Evolutionary conservation across 2,113 vertebrate genomes (phyloP), one percentile per base, ranked within the genome.

Genomic region (Brachypteracias leptosomus): DNA sequence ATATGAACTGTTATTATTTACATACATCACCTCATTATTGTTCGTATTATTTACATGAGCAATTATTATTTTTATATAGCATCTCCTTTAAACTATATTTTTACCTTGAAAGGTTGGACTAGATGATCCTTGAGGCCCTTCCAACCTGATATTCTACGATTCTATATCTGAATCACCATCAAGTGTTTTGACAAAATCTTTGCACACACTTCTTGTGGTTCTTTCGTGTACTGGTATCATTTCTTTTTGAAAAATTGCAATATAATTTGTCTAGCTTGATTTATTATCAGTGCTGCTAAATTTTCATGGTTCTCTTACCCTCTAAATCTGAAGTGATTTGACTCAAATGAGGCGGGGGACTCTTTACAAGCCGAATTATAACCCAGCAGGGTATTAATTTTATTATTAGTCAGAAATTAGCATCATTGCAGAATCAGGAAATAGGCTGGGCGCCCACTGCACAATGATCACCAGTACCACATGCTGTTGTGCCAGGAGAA

Each of bases 351-450:
- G 55, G 75, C 95, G 93, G 33, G 90, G 9, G 47, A 71, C 16
- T 93, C 67, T 79, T 85, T 77, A n/a, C 72, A 89, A 92, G 85
- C 67, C 51, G 93, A 96, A 96, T 95, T 90, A 95, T 63, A 52
- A 95, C 95, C 35, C 81, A 94, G 93, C 72, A 67, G 92, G 94
- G 47, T 87, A 90, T 93, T 94, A 55, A 91, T 96, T 94, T 88
- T 88, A 77, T 91, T 95, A 73, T 93, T 95, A 90, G 94, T 96
- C 89, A 90, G 65, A 93, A 90, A 88, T 70, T 0, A 93, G 20
- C 44, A 58, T 92, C 89, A 55, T 31, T 83, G 71, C 59, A 85
- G 42, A 83, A 80, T 93, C 35, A 55, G 75, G 86, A 91, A 90
- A 84, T 25, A 63, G 47, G 16, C 63, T 66, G 55, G 82, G 77